Percentiles rank a stretch among this genome's conserved stretches.
phyloP scores from a whole-genome alignment of 2,113 vertebrate species.

The Chaetops frenatus region DNA sequence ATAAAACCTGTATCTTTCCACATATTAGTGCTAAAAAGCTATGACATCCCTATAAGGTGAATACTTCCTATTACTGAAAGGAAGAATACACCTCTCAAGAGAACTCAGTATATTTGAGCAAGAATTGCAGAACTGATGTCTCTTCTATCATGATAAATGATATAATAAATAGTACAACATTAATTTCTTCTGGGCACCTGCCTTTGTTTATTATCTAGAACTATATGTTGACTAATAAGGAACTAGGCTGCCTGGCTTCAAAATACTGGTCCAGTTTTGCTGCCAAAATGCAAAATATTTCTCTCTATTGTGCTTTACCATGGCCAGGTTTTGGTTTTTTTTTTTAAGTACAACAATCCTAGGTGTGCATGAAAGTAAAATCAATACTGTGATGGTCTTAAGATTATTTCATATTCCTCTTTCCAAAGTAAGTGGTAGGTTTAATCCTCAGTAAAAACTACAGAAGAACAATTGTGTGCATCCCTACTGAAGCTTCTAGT shows the following conservation, averaged over 20 bases:
- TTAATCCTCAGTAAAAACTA: neutral
- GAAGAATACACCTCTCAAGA: neutral
- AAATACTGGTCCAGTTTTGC: neutral
- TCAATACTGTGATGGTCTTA: neutral
- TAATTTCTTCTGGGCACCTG: neutral
- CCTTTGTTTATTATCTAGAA: neutral
- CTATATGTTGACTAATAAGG: neutral
- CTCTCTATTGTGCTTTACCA: neutral
- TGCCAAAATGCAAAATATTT: neutral
- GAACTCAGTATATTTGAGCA: neutral
- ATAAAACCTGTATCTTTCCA: neutral
- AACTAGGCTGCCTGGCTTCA: neutral
- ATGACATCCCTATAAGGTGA: neutral
- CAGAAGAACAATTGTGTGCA: accelerated
- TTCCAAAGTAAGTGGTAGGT: neutral
- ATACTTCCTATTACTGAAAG: neutral
- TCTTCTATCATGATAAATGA: neutral
- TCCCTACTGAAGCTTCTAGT: neutral
- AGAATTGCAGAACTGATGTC: neutral
- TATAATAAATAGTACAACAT: neutral
- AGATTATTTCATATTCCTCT: neutral
- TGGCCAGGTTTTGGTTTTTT: no score
- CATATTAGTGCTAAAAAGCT: neutral
- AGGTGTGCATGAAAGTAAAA: neutral
- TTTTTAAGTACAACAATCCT: neutral